Evolutionary conservation across 2,797 vertebrate species (phyloP), one percentile per base, ranked within the genome.

Genomic region (Calcarius lapponicus): DNA sequence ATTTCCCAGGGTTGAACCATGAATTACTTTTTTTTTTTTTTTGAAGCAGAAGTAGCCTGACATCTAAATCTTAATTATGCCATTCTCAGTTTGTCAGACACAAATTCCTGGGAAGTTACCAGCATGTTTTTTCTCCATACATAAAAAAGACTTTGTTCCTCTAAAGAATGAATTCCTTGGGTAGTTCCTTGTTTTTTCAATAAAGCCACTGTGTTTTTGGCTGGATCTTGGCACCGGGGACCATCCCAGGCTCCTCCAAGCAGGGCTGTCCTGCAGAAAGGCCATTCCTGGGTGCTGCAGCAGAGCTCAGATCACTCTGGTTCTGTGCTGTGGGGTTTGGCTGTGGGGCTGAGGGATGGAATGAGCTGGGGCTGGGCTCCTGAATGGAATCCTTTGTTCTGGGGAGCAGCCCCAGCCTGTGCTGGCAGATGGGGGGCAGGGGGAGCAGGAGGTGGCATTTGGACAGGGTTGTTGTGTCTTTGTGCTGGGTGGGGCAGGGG

Each of bases 61-160:
- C 86, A 36, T 64, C 73, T 26, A 26, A 82, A 64, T 71, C 92
- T 67, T 65, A 73, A 91, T 90, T 64, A 78, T 20, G 22, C 87
- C 18, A 0, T 34, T 83, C 67, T 82, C 40, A 4, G 16, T 67
- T 76, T 60, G 85, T 88, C 90, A 78, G 79, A 65, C 85, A 42
- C 53, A 53, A 92, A 96, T 95, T 93, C 93, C 92, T 93, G 91
- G 78, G 95, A 53, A 79, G 76, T 88, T 92, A 65, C 74, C 74
- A 71, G 94, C 87, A 36, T 20, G 4, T 51, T 94, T 94, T 60
- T 66, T 48, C 90, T 70, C 17, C 5, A 8, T 17, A 95, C 92
- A 95, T 97, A 93, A 97, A 95, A 97, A 94, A 76, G 80, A 45
- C 93, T 96, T 97, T 97, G 94, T 97, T 94, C 78, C 57, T 70